These are phyloP conservation scores for Promerops cafer DNA, from an alignment of 2,113 vertebrate genomes.

Conservation along the genomic window DNA sequence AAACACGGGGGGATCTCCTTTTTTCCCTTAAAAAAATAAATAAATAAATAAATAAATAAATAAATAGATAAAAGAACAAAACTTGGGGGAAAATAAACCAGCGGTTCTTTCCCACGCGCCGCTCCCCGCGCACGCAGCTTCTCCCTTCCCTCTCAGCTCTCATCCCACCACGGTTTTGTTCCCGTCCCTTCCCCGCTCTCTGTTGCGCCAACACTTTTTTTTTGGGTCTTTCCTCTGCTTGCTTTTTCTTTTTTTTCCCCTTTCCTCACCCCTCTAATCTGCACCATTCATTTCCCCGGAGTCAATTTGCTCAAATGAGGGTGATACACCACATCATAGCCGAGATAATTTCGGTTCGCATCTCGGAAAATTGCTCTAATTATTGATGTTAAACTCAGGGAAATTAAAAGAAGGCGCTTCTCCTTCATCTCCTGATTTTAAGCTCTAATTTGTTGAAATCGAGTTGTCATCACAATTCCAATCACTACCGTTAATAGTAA, in stretches of 20 bases:
- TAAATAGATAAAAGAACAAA: no score
- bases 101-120: neutral
- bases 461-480: slow-evolving; percentile 97
- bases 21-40: neutral
- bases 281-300: slow-evolving; percentile 73
- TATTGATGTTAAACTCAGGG: slow-evolving; percentile 95
- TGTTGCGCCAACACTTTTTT: neutral
- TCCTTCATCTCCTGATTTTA: slow-evolving; percentile 87
- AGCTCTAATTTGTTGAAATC: slow-evolving; percentile 96
- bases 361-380: slow-evolving; percentile 93
- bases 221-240: neutral
- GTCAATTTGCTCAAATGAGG: slow-evolving; percentile 82
- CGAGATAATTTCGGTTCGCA: slow-evolving; percentile 80
- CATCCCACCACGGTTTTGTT: neutral
- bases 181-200: neutral
- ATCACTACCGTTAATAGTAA: slow-evolving; percentile 91
- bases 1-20: fast-evolving
- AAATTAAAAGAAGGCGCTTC: slow-evolving; percentile 92
- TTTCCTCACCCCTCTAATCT: slow-evolving; percentile 43
- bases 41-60: fast-evolving
- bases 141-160: neutral
- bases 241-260: neutral
- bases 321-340: slow-evolving; percentile 75
- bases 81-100: fast-evolving
- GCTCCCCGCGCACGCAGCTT: neutral